These are phyloP conservation scores for Syrrhaptes paradoxus DNA, from an alignment of 2,113 vertebrate genomes.

Conservation along the genomic window DNA sequence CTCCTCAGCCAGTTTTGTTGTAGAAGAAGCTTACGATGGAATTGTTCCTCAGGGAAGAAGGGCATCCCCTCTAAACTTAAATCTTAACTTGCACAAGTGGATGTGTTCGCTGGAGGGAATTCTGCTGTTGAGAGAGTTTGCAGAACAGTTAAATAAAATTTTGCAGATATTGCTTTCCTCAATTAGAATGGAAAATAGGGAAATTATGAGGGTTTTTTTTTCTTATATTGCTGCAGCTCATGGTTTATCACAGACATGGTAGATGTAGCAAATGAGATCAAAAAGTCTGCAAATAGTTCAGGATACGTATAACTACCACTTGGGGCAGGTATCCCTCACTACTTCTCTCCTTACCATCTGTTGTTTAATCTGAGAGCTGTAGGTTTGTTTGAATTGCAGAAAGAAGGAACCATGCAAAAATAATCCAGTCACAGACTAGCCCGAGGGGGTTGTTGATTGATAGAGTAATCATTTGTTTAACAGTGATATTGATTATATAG, in stretches of 20 bases:
- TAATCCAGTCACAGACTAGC: neutral
- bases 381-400: neutral
- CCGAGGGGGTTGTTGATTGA: neutral
- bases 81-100: neutral
- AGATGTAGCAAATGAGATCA: neutral
- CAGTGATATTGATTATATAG: conserved; percentile 1
- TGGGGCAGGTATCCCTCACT: neutral
- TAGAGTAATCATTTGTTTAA: conserved; percentile 29
- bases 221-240: neutral
- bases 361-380: neutral
- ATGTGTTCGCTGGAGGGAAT: neutral
- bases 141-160: neutral
- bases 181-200: neutral
- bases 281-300: neutral
- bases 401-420: neutral
- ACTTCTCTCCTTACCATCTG: neutral
- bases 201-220: neutral
- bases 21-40: neutral
- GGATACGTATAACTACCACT: neutral
- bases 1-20: neutral
- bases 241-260: neutral
- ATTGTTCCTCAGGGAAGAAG: neutral
- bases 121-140: neutral
- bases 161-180: neutral
- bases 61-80: neutral